Base-by-base conservation (phyloP, 1,140 invertebrate genomes). In the Trichonephila inaurata region DNA sequence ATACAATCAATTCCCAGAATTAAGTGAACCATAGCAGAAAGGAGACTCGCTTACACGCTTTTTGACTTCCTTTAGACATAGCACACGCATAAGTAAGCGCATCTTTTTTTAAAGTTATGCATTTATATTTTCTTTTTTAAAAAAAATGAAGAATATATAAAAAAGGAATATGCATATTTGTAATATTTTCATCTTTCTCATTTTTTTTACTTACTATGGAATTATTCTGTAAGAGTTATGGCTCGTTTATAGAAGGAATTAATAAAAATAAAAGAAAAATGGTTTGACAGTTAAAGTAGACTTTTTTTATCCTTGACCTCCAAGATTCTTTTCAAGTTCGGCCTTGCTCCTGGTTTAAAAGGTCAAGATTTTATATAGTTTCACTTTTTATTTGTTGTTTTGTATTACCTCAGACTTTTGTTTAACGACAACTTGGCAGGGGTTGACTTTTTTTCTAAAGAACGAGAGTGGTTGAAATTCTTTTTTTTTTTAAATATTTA, bases 351-450 rank as follows among this genome's bases (percentile, higher is more conserved):
- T 77, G 72, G 72, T 77, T 77, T 77, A 77, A 77, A 77, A 77
- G 72, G 72, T 77, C 72, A 77, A 77, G 24, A 77, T 77, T 77
- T 77, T 77, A 77, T 77, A 33, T 28, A 77, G 72, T 40, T 77
- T 77, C 72, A 18, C 10, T 16, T 18, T 72, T 72, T 72, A 12
- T 72, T 24, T 33, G 5, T 33, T 40, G 28, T 77, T 77, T 40
- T 33, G 28, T 6, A 28, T 77, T 77, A 77, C 28, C 28, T 77
- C 16, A 77, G 72, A 33, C 72, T 77, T 77, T 77, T 77, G 72
- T 77, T 77, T 77, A 77, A 77, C 72, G 72, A 77, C 72, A 77
- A 77, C 72, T 77, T 77, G 72, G 72, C 72, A 77, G 72, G 72
- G 28, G 72, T 77, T 77, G 72, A 40, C 72, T 77, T 77, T 19